Evolutionary conservation across 2,888 invertebrate genomes (phyloP).

Genomic region (Mesoligia furuncula): DNA sequence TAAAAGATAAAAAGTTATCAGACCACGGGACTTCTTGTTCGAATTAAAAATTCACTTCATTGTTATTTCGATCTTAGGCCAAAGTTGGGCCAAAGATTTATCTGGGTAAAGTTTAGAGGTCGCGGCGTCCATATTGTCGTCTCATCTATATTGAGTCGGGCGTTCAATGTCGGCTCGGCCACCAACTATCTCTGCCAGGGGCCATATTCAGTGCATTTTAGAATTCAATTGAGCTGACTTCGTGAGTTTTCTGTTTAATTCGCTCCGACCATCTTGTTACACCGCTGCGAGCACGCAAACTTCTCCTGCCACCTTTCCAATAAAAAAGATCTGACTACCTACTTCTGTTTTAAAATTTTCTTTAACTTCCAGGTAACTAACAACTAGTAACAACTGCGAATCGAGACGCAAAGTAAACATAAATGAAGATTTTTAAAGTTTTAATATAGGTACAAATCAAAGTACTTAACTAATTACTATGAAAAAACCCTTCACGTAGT

Average conservation of each 20-base stretch:
- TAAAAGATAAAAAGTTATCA: not conserved
- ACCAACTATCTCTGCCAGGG: conserved; percentile 33
- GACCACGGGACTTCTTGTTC: not conserved
- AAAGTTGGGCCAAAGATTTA: conserved; percentile 45
- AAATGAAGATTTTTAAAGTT: conserved; percentile 22
- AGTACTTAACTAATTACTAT: conserved; percentile 7
- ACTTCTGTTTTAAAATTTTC: conserved; percentile 28
- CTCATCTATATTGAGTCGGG: conserved; percentile 56
- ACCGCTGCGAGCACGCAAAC: conserved; percentile 36
- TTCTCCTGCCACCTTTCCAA: conserved; percentile 39
- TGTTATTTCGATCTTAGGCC: conserved; percentile 23
- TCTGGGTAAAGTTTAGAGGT: conserved; percentile 43
- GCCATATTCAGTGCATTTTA: conserved; percentile 51
- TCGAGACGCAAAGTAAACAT: conserved; percentile 25
- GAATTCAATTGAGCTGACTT: conserved; percentile 59
- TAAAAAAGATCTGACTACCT: conserved; percentile 34
- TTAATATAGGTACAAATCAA: not conserved
- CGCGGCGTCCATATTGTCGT: conserved; percentile 40
- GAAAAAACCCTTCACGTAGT: not conserved
- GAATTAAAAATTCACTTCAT: conserved; percentile 23
- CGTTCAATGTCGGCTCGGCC: conserved; percentile 23
- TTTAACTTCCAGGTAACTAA: conserved; percentile 16
- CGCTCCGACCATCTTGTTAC: conserved; percentile 44
- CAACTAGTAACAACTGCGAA: conserved; percentile 16
- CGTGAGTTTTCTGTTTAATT: conserved; percentile 58